Evolutionary conservation across 1,140 invertebrate genomes (phyloP), one percentile per base, ranked within the genome.

Genomic region (Lutraria rhynchaena): DNA sequence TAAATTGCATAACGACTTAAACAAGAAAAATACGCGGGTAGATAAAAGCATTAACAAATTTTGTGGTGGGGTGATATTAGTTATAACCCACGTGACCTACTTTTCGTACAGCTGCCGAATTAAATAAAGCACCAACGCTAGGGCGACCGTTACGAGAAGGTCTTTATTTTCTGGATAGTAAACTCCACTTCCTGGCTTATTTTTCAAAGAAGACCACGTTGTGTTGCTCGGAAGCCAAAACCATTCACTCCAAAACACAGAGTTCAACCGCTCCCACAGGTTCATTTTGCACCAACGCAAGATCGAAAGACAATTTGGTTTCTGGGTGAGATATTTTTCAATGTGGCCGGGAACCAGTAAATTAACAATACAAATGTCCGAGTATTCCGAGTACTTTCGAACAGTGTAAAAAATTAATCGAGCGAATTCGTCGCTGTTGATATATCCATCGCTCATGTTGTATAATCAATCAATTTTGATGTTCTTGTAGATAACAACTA

Each of bases 91-190:
- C 35, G 65, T 78, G 58, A 90, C 93, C 94, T 94, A 98, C 97
- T 95, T 96, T 93, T 98, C 97, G 78, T 97, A 91, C 76, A 95
- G 90, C 89, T 95, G 95, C 92, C 97, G 94, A 53, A 97, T 83
- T 29, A 95, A 84, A 88, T 97, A 94, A 53, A 98, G 93, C 51
- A 95, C 92, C 31, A 97, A 88, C 29, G 97, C 96, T 92, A 98
- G 94, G 3, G 95, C 95, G 87, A 98, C 91, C n/a, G 97, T 96
- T 91, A 95, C 95, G 80, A 95, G 93, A 60, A 99, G 93, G 93
- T 98, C 96, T 88, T 94, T 95, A 89, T 96, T 95, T 91, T 98
- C 95, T 53, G 96, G 86, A 33, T 80, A 76, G 81, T 88, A 88
- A 41, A 81, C 67, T 37, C 69, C 83, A 76, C 82, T 81, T 4